Percentiles rank a stretch among this genome's conserved stretches.
These are phyloP conservation scores for Sinocyclocheilus rhinocerous DNA, from an alignment of 2,113 vertebrate species.

Conservation along the genomic window DNA sequence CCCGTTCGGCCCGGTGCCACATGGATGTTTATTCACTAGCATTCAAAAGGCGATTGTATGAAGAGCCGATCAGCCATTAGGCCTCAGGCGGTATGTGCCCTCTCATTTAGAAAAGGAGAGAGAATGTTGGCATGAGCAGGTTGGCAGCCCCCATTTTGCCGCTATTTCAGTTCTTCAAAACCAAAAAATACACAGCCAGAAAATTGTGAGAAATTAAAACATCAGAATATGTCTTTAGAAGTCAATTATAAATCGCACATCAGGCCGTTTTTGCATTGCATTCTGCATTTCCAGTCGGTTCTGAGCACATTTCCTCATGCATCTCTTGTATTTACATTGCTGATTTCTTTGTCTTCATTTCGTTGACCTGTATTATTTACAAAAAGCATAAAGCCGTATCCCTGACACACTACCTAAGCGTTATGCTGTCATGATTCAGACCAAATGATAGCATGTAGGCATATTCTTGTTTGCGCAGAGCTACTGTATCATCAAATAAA, in stretches of 20 bases:
- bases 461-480: slow-evolving; percentile 49
- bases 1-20: slow-evolving; percentile 74
- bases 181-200: slow-evolving; percentile 24
- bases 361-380: slow-evolving; percentile 25
- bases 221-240: background rate
- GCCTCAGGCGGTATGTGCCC: slow-evolving; percentile 73
- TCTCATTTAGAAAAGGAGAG: slow-evolving; percentile 69
- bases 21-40: slow-evolving; percentile 82
- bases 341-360: slow-evolving; percentile 24
- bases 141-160: slow-evolving; percentile 62
- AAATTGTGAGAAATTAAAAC: background rate
- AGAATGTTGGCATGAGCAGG: slow-evolving; percentile 69
- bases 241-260: background rate
- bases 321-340: slow-evolving; percentile 8
- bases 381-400: slow-evolving; percentile 20
- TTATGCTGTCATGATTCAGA: slow-evolving; percentile 19
- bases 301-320: slow-evolving; percentile 10
- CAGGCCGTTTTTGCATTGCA: background rate
- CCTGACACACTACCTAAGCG: slow-evolving; percentile 21
- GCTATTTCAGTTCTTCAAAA: slow-evolving; percentile 68
- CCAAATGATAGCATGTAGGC: slow-evolving; percentile 34
- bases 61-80: slow-evolving; percentile 80
- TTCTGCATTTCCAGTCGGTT: slow-evolving; percentile 10
- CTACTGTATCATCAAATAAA: slow-evolving; percentile 49
- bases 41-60: slow-evolving; percentile 83